Conservation (phyloP, 2,797 vertebrate genomes). For the Pygocentrus nattereri region DNA sequence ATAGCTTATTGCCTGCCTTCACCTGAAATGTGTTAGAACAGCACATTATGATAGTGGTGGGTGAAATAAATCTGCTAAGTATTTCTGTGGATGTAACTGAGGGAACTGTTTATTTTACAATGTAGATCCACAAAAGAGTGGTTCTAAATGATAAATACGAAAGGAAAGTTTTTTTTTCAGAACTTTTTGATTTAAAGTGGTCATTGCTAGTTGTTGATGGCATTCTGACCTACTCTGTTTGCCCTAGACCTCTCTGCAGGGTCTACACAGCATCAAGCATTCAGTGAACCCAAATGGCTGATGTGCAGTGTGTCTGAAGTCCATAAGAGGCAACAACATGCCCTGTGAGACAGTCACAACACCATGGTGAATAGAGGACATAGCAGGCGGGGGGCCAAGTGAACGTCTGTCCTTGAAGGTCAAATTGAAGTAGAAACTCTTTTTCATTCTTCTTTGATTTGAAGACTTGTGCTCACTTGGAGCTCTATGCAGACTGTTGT, state of each 20-base stretch:
- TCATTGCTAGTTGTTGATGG: background rate
- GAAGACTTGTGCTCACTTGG: background rate
- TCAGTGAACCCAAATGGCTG: conserved; percentile 29
- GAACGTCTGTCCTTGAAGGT: conserved; percentile 35
- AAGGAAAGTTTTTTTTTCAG: no score
- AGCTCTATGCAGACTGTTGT: conserved; percentile 10
- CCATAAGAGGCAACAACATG: conserved; percentile 37
- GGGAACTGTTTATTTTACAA: no score
- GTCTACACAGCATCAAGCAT: background rate
- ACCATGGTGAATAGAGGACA: conserved; percentile 28
- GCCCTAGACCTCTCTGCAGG: conserved; percentile 4
- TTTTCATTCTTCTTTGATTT: conserved; percentile 38
- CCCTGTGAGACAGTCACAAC: conserved; percentile 38
- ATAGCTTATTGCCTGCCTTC: no score
- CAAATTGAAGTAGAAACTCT: conserved; percentile 21
- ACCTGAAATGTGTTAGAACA: background rate
- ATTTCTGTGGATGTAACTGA: no score
- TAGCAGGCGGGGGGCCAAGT: background rate
- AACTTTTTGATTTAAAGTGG: no score
- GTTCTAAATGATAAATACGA: no score
- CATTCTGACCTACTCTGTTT: background rate
- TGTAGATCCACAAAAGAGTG: no score
- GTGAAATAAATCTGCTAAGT: no score
- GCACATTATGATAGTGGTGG: background rate
- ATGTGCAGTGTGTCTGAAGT: conserved; percentile 22